A percentile compares a stretch with the other conserved stretches of the same genome.
phyloP scores from a whole-genome alignment of 92 coral and sea anemone genomes.

The Pocillopora meandrina region DNA sequence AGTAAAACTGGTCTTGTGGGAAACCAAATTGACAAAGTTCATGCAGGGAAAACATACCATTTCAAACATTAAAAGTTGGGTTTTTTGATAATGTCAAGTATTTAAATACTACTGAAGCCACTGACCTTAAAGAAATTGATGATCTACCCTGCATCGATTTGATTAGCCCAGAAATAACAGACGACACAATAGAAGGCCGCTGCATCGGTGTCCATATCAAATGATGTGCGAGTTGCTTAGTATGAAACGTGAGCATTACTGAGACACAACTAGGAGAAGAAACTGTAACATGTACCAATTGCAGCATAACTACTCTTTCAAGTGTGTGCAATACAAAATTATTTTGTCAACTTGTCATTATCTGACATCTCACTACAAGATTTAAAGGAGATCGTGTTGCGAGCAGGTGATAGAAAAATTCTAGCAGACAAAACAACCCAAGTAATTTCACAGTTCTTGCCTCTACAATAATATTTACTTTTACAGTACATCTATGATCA shows the following conservation, averaged over 20 bases:
- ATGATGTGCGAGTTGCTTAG: conserved; percentile 45
- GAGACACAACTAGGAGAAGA: too few relatives aligned
- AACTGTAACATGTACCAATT: conserved; percentile 56
- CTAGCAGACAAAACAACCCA: conserved; percentile 43
- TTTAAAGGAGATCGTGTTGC: conserved; percentile 5
- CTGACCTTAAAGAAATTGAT: conserved; percentile 11
- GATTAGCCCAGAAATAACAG: conserved; percentile 37
- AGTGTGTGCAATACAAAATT: conserved; percentile 48
- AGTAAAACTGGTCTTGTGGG: conserved; percentile 45
- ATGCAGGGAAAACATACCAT: conserved; percentile 34
- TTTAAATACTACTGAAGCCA: conserved; percentile 29
- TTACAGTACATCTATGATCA: too few relatives aligned
- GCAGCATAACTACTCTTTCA: conserved; percentile 50
- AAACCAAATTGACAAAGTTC: too few relatives aligned
- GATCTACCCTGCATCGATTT: conserved; percentile 11
- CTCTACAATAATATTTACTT: neutral
- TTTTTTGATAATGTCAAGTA: conserved; percentile 37
- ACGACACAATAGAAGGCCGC: conserved; percentile 44
- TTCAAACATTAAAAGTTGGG: conserved; percentile 26
- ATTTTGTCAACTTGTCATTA: conserved; percentile 44
- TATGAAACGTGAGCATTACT: conserved; percentile 46
- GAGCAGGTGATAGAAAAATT: conserved; percentile 44
- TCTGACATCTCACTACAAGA: neutral
- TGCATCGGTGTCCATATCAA: conserved; percentile 55
- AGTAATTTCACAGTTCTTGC: conserved; percentile 42